Evolutionary conservation across 2,113 vertebrate genomes (phyloP).

Genomic region (Trichomycterus rosablanca): DNA sequence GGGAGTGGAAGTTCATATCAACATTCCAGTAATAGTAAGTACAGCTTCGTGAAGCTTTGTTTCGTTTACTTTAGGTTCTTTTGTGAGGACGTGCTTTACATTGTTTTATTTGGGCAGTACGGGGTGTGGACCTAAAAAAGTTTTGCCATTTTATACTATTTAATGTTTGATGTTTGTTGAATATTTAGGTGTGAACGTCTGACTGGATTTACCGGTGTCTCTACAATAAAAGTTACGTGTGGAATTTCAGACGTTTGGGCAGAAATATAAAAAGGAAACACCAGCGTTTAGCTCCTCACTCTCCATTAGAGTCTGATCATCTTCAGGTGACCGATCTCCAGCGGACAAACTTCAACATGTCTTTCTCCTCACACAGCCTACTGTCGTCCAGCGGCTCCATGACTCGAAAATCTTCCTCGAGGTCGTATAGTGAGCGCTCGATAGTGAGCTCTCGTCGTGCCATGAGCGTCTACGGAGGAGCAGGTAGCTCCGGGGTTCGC

Average conservation of each 20-base stretch:
- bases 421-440: too few relatives aligned
- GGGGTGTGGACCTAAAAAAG: constrained; percentile 1
- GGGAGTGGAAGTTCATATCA: neutral
- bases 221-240: neutral
- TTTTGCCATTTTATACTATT: neutral
- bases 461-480: constrained; percentile 43
- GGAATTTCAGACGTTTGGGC: neutral
- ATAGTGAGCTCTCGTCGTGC: neutral
- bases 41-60: neutral
- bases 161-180: neutral
- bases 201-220: constrained; percentile 16
- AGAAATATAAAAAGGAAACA: neutral
- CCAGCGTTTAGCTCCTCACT: neutral
- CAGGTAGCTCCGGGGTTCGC: constrained; percentile 41
- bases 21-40: neutral
- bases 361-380: neutral
- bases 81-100: too few relatives aligned
- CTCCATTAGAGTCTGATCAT: neutral
- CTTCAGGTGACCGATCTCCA: neutral
- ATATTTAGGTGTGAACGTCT: neutral
- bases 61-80: neutral
- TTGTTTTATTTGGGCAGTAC: neutral
- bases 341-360: neutral
- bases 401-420: neutral
- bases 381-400: neutral